Evolutionary conservation across 2,113 vertebrate species (phyloP).

Genomic region (Otocyon megalotis): DNA sequence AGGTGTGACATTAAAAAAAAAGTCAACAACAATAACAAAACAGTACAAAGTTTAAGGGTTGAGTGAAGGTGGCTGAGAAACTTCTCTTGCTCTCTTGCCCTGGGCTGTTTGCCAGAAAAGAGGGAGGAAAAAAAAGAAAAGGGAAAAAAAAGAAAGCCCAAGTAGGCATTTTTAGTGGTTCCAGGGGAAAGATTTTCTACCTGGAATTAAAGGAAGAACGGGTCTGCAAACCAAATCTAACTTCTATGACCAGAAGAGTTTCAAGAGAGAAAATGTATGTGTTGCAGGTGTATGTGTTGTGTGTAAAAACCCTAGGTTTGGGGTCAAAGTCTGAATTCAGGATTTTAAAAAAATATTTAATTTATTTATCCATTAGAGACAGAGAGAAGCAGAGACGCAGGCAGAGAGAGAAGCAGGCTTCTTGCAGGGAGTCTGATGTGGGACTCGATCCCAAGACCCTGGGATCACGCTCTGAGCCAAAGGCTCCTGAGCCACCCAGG

Average conservation of each 20-base stretch:
- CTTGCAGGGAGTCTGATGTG: no score
- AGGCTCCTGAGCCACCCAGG: no score
- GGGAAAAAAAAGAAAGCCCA: background rate
- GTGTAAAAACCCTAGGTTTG: background rate
- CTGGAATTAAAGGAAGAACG: slow-evolving; percentile 55
- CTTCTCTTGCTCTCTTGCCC: background rate
- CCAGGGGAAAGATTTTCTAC: slow-evolving; percentile 41
- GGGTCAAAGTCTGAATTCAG: background rate
- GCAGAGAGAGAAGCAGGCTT: no score
- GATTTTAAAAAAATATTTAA: background rate
- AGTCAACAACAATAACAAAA: no score
- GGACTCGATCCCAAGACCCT: no score
- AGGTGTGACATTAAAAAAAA: background rate
- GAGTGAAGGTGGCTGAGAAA: background rate
- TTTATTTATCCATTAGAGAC: no score
- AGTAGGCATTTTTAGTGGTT: slow-evolving; percentile 45
- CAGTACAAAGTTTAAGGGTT: background rate
- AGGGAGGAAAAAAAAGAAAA: background rate
- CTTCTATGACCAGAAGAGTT: background rate
- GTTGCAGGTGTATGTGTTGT: background rate
- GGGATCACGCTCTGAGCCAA: no score
- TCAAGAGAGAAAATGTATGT: background rate
- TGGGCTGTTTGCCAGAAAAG: slow-evolving; percentile 51
- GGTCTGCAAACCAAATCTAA: background rate
- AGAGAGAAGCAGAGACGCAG: no score